phyloP scores from a whole-genome alignment of 2,113 vertebrate species.

The Lanius ludovicianus region DNA sequence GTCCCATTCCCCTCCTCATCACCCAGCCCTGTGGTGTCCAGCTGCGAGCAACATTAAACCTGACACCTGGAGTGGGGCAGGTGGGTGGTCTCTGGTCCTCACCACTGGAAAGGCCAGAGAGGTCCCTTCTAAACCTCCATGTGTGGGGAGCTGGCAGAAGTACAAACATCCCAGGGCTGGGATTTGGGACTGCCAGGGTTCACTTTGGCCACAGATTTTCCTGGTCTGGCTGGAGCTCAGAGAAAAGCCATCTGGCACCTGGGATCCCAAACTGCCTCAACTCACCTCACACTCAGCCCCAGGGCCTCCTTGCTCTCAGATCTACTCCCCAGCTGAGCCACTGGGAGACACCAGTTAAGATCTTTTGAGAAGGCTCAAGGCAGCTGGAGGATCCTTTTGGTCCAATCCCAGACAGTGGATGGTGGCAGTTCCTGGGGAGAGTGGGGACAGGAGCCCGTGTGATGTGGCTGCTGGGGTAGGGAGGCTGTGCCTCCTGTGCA shows the following conservation, averaged over 20 bases:
- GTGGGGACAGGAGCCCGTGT: background rate
- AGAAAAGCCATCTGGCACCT: background rate
- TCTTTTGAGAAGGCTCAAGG: background rate
- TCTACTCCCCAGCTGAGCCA: background rate
- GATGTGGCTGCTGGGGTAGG: background rate
- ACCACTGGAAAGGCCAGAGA: background rate
- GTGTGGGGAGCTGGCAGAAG: background rate
- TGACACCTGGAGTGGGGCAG: background rate
- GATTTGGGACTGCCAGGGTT: background rate
- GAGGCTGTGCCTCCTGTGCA: background rate
- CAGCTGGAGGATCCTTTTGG: background rate
- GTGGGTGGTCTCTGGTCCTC: constrained; percentile 9
- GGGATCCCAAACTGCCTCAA: background rate
- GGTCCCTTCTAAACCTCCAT: background rate
- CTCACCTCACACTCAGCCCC: background rate
- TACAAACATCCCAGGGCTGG: background rate
- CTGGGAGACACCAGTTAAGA: background rate
- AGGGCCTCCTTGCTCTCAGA: background rate
- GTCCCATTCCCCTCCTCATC: background rate
- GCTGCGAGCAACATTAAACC: background rate
- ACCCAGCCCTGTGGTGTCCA: background rate
- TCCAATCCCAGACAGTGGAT: background rate
- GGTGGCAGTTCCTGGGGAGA: background rate
- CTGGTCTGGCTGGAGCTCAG: background rate
- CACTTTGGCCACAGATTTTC: background rate